A percentile compares a stretch with the other conserved stretches of the same genome.
phyloP scores from a whole-genome alignment of 2,113 vertebrate species.

The Neolamprologus ventralis region DNA sequence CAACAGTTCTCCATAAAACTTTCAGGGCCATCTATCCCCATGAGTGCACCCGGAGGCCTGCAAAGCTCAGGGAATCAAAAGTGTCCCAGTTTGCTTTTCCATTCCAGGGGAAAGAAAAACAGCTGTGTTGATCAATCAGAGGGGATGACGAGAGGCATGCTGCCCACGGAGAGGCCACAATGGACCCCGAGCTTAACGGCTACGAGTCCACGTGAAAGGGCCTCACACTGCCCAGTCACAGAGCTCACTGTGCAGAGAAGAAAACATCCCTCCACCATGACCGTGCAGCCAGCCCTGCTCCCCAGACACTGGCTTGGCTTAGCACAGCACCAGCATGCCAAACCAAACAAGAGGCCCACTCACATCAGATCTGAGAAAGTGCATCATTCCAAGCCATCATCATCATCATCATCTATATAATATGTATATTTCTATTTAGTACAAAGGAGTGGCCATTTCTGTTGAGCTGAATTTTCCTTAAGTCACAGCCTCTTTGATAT shows the following conservation, averaged over 20 bases:
- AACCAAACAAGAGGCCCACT: conserved; percentile 41
- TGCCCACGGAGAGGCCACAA: conserved; percentile 39
- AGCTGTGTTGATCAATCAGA: conserved; percentile 49
- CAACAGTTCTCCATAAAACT: conserved; percentile 46
- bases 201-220: conserved; percentile 34
- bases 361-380: conserved; percentile 50
- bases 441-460: not conserved
- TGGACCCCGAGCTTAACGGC: conserved; percentile 38
- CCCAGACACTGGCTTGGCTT: conserved; percentile 28
- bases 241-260: conserved; percentile 41
- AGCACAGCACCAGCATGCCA: conserved; percentile 19
- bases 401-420: not conserved
- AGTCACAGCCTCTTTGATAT: not conserved
- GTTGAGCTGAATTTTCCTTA: not conserved
- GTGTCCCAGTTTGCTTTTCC: conserved; percentile 55
- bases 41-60: conserved; percentile 12
- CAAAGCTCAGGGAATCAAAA: conserved; percentile 33
- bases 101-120: conserved; percentile 59
- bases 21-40: not conserved
- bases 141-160: conserved; percentile 55
- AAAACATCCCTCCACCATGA: conserved; percentile 31
- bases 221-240: conserved; percentile 48
- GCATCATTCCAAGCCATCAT: conserved; percentile 20
- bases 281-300: conserved; percentile 19
- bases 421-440: not conserved